A percentile compares a stretch with the other conserved stretches of the same genome.
Conservation (phyloP, 2,888 invertebrate species). For the Tanytarsus gracilentus region DNA sequence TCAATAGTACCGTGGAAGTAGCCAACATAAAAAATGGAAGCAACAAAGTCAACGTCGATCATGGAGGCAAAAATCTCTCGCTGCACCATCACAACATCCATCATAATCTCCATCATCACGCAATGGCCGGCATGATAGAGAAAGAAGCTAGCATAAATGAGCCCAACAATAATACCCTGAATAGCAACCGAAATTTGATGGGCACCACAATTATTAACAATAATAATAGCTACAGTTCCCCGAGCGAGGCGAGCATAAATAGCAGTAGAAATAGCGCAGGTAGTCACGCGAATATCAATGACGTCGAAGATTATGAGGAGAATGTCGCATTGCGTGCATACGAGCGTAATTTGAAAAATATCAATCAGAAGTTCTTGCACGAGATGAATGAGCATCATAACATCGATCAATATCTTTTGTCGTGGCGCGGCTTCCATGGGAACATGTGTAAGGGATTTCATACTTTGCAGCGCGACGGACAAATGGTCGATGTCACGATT, state of each 20-base stretch:
- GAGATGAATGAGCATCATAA: constrained; percentile 27
- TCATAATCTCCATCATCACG: too few species aligned
- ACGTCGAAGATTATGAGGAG: constrained; percentile 13
- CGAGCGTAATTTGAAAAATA: constrained; percentile 24
- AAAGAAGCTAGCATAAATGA: constrained; percentile 1
- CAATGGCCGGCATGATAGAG: too few species aligned
- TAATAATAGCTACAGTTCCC: background rate
- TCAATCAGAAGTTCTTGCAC: constrained; percentile 25
- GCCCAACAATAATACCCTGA: constrained; percentile 17
- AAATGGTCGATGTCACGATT: constrained; percentile 61
- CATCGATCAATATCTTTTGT: constrained; percentile 54
- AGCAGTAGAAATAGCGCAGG: constrained; percentile 5
- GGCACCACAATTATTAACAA: background rate
- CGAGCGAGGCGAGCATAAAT: constrained; percentile 15
- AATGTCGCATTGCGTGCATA: constrained; percentile 15
- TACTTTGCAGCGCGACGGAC: constrained; percentile 60
- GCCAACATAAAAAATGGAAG: too few species aligned
- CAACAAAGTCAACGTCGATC: background rate
- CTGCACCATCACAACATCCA: too few species aligned
- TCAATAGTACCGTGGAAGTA: constrained; percentile 7
- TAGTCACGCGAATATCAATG: constrained; percentile 6
- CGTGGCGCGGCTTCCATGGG: constrained; percentile 66
- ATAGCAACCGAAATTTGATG: constrained; percentile 17
- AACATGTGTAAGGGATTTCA: constrained; percentile 65
- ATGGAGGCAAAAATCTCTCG: too few species aligned